Base-by-base conservation (phyloP, 23 tunicate species). In the Halocynthia aurantium region DNA sequence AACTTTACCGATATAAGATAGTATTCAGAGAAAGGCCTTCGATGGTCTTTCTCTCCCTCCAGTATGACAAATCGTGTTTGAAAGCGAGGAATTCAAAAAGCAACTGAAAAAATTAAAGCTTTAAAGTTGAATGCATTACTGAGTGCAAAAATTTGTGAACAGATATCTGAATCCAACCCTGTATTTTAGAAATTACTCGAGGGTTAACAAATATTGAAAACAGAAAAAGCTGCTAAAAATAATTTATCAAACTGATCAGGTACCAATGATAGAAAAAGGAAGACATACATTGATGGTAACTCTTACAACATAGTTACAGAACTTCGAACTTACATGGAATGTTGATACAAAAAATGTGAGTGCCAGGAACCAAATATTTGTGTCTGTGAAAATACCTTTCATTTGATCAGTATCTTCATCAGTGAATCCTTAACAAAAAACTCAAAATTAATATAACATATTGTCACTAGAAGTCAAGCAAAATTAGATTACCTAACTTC, bases 331-430 rank as follows among this genome's bases (percentile, higher is more conserved):
- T 57, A 95, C 90, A 82, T 96, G 99, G 79, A 96, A 85, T 12
- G 82, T 58, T 22, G 99, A 82, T 11, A 96, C 96, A 60, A 86
- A 53, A 50, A 96, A 70, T 8, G 96, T 90, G 8, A 89, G 69
- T 10, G 76, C 85, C 6, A 96, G 72, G 54, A 96, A 82, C 49
- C 19, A 68, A 15, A 96, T 69, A 66, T 89, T 91, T 44, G 96
- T 96, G 55, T 86, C 99, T 15, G 91, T 83, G 65, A 96, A 85
- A 52, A 96, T 77, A n/a, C 90, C 89, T 76, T 88, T 89, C 6
- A 96, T 76, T 51, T 96, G 93, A 56, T 96, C 96, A 49, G 87
- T 62, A 83, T 96, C 96, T 54, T 90, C 88, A 44, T 96, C 96
- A 31, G 85, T 62, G 57, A 96, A 96, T 7, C 99, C 99, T 90